A percentile compares a stretch with the other conserved stretches of the same genome.
These are phyloP conservation scores for Prionace glauca DNA, from an alignment of 2,797 vertebrate genomes.

Conservation along the genomic window DNA sequence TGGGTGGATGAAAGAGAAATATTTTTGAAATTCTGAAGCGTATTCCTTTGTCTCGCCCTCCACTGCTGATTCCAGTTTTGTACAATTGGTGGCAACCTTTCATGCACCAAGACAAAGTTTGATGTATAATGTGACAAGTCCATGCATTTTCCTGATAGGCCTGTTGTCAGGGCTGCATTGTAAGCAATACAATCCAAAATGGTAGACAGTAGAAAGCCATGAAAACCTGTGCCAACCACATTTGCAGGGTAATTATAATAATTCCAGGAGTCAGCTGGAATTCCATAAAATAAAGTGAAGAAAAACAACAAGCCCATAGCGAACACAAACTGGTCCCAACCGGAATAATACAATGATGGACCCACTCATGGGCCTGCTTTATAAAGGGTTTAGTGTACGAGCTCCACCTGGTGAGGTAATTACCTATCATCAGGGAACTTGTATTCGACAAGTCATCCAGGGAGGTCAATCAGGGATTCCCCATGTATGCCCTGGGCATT, in stretches of 20 bases:
- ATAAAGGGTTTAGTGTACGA: too few species aligned
- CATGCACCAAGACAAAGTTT: neutral
- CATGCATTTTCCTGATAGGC: neutral
- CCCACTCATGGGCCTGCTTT: too few species aligned
- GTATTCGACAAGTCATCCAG: too few species aligned
- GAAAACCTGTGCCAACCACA: neutral
- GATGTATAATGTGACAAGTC: neutral
- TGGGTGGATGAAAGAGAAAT: neutral
- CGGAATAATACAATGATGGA: too few species aligned
- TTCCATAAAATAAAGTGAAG: too few species aligned
- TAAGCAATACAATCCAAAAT: neutral
- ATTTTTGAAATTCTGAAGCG: neutral
- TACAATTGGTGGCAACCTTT: neutral
- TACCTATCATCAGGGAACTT: too few species aligned
- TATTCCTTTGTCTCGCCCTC: neutral
- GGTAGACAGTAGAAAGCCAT: neutral
- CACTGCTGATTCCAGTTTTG: neutral
- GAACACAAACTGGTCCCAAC: too few species aligned
- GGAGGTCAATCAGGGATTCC: too few species aligned
- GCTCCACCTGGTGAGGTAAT: too few species aligned
- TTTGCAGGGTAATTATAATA: neutral
- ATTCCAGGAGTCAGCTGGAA: too few species aligned
- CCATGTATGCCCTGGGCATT: too few species aligned
- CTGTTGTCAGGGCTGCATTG: neutral
- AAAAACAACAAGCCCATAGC: too few species aligned